phyloP scores from a whole-genome alignment of 2,888 invertebrate species.

The Ophioninae sp. region DNA sequence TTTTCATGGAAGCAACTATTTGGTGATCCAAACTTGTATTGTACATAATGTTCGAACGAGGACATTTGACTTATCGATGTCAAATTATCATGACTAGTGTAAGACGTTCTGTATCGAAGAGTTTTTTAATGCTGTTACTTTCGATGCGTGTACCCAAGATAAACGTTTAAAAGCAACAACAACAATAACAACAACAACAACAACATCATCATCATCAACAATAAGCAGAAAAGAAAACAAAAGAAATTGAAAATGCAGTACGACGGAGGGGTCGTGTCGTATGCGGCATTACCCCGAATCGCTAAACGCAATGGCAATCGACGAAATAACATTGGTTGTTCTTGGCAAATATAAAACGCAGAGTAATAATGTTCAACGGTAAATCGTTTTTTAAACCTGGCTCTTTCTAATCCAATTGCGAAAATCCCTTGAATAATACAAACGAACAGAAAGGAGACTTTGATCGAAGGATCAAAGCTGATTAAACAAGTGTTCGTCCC shows the following conservation, averaged over 20 bases:
- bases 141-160: slow-evolving; percentile 62
- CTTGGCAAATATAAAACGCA: slow-evolving; percentile 63
- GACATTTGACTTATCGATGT: slow-evolving; percentile 61
- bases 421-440: slow-evolving; percentile 27
- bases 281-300: slow-evolving; percentile 44
- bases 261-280: slow-evolving; percentile 38
- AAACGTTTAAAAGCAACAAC: slow-evolving; percentile 43
- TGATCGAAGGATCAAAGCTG: slow-evolving; percentile 43
- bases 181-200: slow-evolving; percentile 22
- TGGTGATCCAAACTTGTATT: slow-evolving; percentile 56
- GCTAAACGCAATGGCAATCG: slow-evolving; percentile 55
- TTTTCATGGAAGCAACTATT: slow-evolving; percentile 43
- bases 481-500: slow-evolving; percentile 13
- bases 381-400: slow-evolving; percentile 57
- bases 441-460: neutral
- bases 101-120: slow-evolving; percentile 64
- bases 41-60: slow-evolving; percentile 60
- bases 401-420: slow-evolving; percentile 53
- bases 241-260: slow-evolving; percentile 9
- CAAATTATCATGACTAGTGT: slow-evolving; percentile 64
- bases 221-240: slow-evolving; percentile 8
- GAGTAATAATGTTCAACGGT: slow-evolving; percentile 62
- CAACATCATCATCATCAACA: neutral
- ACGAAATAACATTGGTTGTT: slow-evolving; percentile 54
- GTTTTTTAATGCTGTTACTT: slow-evolving; percentile 63